Evolutionary conservation across 37 sponge, comb jelly and placozoan species (phyloP), one percentile per base, ranked within the genome.

Genomic region (Crambe crambe): DNA sequence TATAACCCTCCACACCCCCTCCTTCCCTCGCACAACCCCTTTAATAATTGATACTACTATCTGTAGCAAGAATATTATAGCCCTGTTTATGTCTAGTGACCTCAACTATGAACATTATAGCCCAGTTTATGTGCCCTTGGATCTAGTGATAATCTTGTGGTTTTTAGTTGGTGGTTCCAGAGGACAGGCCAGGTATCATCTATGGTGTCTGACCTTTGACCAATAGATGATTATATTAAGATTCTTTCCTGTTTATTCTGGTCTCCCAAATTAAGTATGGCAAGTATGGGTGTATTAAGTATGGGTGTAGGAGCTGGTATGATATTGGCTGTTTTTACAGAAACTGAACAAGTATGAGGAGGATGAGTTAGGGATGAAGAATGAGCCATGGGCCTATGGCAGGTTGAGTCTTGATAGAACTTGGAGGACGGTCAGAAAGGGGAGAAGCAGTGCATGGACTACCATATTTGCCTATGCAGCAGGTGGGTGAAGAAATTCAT

Each of bases 371-470:
- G 68, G 41, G 9, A 6, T n/a, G n/a, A n/a, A n/a, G n/a, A n/a
- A n/a, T n/a, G n/a, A n/a, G n/a, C n/a, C n/a, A n/a, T n/a, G n/a
- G n/a, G n/a, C n/a, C n/a, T n/a, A n/a, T n/a, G n/a, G n/a, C n/a
- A n/a, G n/a, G n/a, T n/a, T 78, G 22, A 92, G 93, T 65, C 40
- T 92, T 12, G 41, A 84, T 68, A 36, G 86, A 18, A 73, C 89
- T 0, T 92, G 93, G 93, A 69, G 47, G 31, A 35, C 21, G 23
- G 86, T 85, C 15, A 37, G 65, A 0, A 23, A 17, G 37, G 89
- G 70, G 75, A 92, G 57, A 78, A 85, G 93, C 75, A 75, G 82
- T 63, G 78, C 82, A 0, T 92, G 93, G 93, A 82, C 78, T 29
- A 78, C 79, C 35, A 88, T 92, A 32, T 88, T 87, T 42, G 76